A percentile compares a stretch with the other conserved stretches of the same genome.
These are phyloP conservation scores for Cerastis leucographa DNA, from an alignment of 2,888 invertebrate genomes.

Conservation along the genomic window DNA sequence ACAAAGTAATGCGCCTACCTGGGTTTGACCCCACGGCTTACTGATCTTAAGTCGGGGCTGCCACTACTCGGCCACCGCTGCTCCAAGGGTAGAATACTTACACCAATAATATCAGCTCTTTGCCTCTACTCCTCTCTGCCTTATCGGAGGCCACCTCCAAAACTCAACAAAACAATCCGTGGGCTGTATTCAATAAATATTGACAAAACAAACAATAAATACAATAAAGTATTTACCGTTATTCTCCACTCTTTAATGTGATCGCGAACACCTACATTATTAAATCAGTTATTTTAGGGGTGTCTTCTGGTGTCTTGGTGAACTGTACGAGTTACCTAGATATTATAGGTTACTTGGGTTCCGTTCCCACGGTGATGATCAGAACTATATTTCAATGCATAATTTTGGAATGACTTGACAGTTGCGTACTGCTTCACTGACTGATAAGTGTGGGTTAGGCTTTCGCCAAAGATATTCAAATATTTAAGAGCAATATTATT, in stretches of 20 bases:
- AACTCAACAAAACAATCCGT: conserved; percentile 12
- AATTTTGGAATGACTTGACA: no score
- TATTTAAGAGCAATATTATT: no score
- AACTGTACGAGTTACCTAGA: neutral
- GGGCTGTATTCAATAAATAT: conserved; percentile 26
- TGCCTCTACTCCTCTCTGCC: neutral
- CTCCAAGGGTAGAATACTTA: no score
- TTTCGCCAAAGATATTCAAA: no score
- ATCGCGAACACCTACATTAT: conserved; percentile 13
- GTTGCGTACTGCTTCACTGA: no score
- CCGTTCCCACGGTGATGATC: neutral
- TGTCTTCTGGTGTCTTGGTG: neutral
- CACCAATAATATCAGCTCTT: neutral
- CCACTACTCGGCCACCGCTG: no score
- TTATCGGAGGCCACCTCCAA: neutral
- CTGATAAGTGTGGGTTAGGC: no score
- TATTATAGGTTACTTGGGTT: neutral
- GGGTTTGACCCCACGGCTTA: no score
- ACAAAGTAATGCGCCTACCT: no score
- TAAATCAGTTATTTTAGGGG: neutral
- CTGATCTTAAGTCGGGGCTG: no score
- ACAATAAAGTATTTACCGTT: conserved; percentile 27
- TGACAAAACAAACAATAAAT: conserved; percentile 32
- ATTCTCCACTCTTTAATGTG: conserved; percentile 14
- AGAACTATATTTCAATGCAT: no score